A percentile compares a stretch with the other conserved stretches of the same genome.
These are phyloP conservation scores for Limnothrissa miodon DNA, from an alignment of 2,113 vertebrate genomes.

Conservation along the genomic window DNA sequence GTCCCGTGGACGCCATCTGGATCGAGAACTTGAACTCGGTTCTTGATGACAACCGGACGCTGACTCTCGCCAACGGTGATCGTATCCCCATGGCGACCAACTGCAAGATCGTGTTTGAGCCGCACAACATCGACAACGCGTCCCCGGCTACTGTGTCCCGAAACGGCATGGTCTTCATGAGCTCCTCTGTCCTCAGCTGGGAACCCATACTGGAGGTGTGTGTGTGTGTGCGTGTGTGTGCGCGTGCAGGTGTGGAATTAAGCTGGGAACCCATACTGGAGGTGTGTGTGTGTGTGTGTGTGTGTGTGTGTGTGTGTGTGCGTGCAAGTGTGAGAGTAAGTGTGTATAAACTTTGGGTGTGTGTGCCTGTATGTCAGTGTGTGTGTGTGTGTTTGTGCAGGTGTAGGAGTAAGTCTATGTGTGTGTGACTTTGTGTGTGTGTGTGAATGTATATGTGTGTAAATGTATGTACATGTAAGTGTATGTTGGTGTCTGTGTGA, in stretches of 20 bases:
- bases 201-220: slow-evolving; percentile 71
- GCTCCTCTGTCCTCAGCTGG: slow-evolving; percentile 91
- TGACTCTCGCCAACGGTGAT: slow-evolving; percentile 93
- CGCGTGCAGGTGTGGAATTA: slow-evolving; percentile 17
- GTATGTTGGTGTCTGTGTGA: neutral
- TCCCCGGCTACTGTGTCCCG: slow-evolving; percentile 96
- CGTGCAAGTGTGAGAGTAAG: neutral
- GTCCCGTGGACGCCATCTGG: slow-evolving; percentile 97
- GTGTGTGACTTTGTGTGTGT: neutral
- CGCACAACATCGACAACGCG: slow-evolving; percentile 95
- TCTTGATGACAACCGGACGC: slow-evolving; percentile 92
- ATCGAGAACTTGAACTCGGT: slow-evolving; percentile 98
- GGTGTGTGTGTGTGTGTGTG: neutral
- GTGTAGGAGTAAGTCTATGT: neutral
- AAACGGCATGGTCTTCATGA: slow-evolving; percentile 99
- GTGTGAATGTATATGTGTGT: neutral
- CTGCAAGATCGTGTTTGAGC: slow-evolving; percentile 95
- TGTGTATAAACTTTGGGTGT: too few relatives aligned
- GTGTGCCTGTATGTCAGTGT: too few relatives aligned
- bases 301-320: neutral
- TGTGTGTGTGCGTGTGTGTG: neutral
- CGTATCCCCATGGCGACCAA: slow-evolving; percentile 95
- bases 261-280: too few relatives aligned
- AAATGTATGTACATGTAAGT: slow-evolving; percentile 9
- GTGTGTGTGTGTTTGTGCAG: neutral